Evolutionary conservation across 2,113 vertebrate species (phyloP).

Genomic region (Barbus barbus): DNA sequence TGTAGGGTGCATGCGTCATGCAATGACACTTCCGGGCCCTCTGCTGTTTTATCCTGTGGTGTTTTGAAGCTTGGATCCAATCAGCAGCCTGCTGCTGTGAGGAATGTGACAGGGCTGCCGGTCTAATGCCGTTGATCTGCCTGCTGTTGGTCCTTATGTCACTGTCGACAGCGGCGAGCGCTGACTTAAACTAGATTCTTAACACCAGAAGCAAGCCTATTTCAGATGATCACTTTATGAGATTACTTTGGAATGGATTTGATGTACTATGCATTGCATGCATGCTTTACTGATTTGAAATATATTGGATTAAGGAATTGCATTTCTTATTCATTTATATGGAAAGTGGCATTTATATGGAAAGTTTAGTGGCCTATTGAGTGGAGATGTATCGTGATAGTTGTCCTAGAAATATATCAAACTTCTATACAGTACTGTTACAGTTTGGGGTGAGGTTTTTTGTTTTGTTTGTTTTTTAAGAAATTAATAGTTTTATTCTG

Average conservation of each 20-base stretch:
- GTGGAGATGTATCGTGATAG: too few relatives aligned
- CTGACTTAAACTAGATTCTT: constrained; percentile 25
- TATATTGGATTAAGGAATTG: constrained; percentile 8
- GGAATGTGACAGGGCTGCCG: constrained; percentile 33
- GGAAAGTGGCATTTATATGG: neutral
- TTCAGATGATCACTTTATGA: constrained; percentile 30
- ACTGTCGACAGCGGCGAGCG: neutral
- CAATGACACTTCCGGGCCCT: constrained; percentile 25
- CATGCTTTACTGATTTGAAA: neutral
- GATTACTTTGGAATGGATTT: constrained; percentile 5
- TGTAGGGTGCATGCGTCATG: constrained; percentile 22
- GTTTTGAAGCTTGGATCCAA: constrained; percentile 33
- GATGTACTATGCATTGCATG: neutral
- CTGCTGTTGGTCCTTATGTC: constrained; percentile 46
- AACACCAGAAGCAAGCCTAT: constrained; percentile 1
- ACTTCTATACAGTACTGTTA: neutral
- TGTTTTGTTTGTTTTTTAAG: too few relatives aligned
- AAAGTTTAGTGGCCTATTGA: neutral
- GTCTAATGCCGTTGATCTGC: constrained; percentile 38
- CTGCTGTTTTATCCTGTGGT: constrained; percentile 35
- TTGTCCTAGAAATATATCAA: neutral
- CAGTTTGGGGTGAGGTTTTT: neutral
- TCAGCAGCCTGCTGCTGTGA: constrained; percentile 24
- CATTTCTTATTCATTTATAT: neutral
- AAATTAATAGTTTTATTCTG: neutral